Percentiles rank a stretch among this genome's conserved stretches.
Conservation (phyloP, 2,888 invertebrate genomes). For the Boloria selene region DNA sequence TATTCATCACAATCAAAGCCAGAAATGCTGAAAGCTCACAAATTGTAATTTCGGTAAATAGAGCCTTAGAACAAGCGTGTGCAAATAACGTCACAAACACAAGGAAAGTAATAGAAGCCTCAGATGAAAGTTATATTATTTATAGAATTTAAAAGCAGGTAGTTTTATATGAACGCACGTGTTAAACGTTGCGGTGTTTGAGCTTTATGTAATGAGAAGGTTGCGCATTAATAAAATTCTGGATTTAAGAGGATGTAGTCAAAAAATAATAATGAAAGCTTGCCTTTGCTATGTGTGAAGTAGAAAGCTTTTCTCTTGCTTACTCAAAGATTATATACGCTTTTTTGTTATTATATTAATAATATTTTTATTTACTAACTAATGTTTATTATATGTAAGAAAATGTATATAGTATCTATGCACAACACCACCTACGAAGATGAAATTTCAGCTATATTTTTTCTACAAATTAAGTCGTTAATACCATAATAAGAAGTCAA, state of each 20-base stretch:
- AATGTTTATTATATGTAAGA: too few relatives aligned
- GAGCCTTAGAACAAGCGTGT: background rate
- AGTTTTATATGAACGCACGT: slow-evolving; percentile 18
- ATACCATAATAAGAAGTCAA: too few relatives aligned
- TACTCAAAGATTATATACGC: too few relatives aligned
- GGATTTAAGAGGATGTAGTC: background rate
- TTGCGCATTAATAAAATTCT: slow-evolving; percentile 5
- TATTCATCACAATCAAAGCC: background rate
- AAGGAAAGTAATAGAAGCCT: slow-evolving; percentile 16
- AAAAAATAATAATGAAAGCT: too few relatives aligned
- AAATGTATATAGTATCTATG: too few relatives aligned
- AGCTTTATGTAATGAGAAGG: slow-evolving; percentile 2
- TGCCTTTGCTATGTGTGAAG: too few relatives aligned
- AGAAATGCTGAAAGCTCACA: slow-evolving; percentile 8
- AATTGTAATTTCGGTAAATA: slow-evolving; percentile 20
- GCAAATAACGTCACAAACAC: slow-evolving; percentile 15
- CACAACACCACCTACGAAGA: too few relatives aligned
- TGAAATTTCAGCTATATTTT: too few relatives aligned
- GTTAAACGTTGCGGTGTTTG: slow-evolving; percentile 7
- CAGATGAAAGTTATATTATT: slow-evolving; percentile 27
- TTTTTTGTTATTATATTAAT: too few relatives aligned
- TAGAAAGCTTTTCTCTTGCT: too few relatives aligned
- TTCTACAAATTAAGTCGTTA: too few relatives aligned
- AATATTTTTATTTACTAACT: too few relatives aligned
- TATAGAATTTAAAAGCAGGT: slow-evolving; percentile 28